A percentile compares a stretch with the other conserved stretches of the same genome.
Conservation (phyloP, 2,888 invertebrate species). For the Prionchulus punctatus region DNA sequence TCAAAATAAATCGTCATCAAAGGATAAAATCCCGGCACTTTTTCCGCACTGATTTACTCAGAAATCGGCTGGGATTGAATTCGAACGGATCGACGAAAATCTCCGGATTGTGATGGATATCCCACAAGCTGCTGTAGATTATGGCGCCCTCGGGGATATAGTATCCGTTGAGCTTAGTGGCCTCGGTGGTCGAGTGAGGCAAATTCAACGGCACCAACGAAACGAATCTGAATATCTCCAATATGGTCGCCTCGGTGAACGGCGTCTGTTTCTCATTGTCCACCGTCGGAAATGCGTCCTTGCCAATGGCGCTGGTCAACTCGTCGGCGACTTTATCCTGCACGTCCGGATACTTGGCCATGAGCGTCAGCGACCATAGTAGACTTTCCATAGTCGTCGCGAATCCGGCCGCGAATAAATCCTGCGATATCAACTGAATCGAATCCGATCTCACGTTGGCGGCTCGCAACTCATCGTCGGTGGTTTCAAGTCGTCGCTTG, state of each 20-base stretch:
- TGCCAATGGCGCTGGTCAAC: constrained; percentile 1
- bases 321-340: constrained; percentile 9
- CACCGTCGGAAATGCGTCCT: not conserved
- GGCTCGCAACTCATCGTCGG: not conserved
- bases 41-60: constrained; percentile 10
- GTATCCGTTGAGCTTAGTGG: too few species aligned
- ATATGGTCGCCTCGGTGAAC: constrained; percentile 7
- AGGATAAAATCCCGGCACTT: not conserved
- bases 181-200: constrained; percentile 10
- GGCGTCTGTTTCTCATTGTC: not conserved
- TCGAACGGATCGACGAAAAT: constrained; percentile 19
- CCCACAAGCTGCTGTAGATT: constrained; percentile 11
- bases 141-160: constrained; percentile 6
- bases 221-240: constrained; percentile 8
- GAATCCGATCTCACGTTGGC: not conserved
- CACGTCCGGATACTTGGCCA: constrained; percentile 5
- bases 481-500: constrained; percentile 2
- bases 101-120: constrained; percentile 11
- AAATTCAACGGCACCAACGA: constrained; percentile 10
- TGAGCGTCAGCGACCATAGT: constrained; percentile 9
- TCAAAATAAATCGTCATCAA: not conserved
- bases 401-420: constrained; percentile 13
- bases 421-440: constrained; percentile 10
- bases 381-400: constrained; percentile 12
- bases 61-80: constrained; percentile 21